These are phyloP conservation scores for Gortyna flavago DNA, from an alignment of 2,888 invertebrate genomes.

Conservation along the genomic window DNA sequence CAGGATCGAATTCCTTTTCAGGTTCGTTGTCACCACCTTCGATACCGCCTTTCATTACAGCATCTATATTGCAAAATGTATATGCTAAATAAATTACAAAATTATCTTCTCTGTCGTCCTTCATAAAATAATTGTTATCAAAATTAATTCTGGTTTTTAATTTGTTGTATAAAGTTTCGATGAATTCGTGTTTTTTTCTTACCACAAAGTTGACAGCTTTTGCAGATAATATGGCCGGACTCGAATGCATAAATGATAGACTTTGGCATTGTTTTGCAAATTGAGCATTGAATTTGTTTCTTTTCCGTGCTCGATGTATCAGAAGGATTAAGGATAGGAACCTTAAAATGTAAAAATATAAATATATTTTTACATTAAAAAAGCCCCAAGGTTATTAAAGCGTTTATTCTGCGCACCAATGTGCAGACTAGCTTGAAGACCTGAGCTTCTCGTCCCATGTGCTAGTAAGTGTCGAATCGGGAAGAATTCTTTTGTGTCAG, in stretches of 20 bases:
- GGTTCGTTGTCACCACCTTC: constrained; percentile 43
- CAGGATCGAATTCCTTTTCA: constrained; percentile 33
- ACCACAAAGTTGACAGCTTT: constrained; percentile 52
- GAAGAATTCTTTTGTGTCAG: background rate
- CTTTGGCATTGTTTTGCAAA: constrained; percentile 46
- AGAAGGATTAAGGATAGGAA: constrained; percentile 25
- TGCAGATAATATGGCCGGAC: constrained; percentile 43
- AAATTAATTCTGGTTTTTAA: background rate
- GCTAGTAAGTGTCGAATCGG: too few species aligned
- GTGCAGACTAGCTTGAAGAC: background rate
- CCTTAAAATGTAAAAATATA: constrained; percentile 37
- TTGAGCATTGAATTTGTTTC: constrained; percentile 38
- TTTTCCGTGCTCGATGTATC: constrained; percentile 20
- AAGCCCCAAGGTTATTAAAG: background rate
- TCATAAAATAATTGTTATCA: background rate
- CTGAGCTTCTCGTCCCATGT: background rate
- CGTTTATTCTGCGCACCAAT: background rate
- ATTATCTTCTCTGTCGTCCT: background rate
- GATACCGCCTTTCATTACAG: constrained; percentile 12
- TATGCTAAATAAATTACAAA: background rate
- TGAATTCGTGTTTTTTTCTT: constrained; percentile 3
- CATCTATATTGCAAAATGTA: constrained; percentile 20
- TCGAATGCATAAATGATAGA: constrained; percentile 34
- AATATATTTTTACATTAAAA: constrained; percentile 3
- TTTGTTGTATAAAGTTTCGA: background rate